Conservation (phyloP, 1,140 invertebrate species). For the Steinernema feltiae region DNA sequence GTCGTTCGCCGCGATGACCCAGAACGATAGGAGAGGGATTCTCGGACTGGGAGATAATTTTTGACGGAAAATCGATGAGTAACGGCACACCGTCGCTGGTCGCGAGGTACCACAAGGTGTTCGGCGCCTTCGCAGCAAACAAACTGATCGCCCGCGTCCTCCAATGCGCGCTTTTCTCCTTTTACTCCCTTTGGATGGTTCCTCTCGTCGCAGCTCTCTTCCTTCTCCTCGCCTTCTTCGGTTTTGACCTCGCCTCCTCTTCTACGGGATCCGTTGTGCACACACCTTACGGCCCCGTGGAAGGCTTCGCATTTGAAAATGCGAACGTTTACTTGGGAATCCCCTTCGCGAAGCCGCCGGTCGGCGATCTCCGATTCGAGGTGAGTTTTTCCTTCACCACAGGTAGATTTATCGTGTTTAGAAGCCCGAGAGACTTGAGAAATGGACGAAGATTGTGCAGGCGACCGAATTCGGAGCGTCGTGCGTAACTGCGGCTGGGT, state of each 20-base stretch:
- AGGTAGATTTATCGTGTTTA: background rate
- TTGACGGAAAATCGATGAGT: background rate
- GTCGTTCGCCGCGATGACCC: background rate
- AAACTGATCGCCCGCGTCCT: background rate
- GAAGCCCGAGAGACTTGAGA: background rate
- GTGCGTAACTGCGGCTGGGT: conserved; percentile 64
- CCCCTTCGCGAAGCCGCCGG: conserved; percentile 41
- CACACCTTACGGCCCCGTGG: conserved; percentile 10
- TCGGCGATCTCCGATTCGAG: conserved; percentile 16
- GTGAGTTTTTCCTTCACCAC: background rate
- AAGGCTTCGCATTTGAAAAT: background rate
- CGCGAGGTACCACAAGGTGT: background rate
- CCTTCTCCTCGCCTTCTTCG: background rate
- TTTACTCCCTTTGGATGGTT: background rate
- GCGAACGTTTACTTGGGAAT: conserved; percentile 21
- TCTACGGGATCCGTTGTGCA: background rate
- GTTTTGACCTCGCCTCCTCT: background rate
- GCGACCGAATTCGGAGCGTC: conserved; percentile 75
- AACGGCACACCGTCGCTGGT: background rate
- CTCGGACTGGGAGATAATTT: background rate
- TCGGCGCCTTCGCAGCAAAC: background rate
- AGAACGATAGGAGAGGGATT: background rate
- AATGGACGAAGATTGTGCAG: conserved; percentile 39
- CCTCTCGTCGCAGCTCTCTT: background rate
- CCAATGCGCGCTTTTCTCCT: background rate